phyloP scores from a whole-genome alignment of 2,113 vertebrate genomes.

The Maccullochella peelii region DNA sequence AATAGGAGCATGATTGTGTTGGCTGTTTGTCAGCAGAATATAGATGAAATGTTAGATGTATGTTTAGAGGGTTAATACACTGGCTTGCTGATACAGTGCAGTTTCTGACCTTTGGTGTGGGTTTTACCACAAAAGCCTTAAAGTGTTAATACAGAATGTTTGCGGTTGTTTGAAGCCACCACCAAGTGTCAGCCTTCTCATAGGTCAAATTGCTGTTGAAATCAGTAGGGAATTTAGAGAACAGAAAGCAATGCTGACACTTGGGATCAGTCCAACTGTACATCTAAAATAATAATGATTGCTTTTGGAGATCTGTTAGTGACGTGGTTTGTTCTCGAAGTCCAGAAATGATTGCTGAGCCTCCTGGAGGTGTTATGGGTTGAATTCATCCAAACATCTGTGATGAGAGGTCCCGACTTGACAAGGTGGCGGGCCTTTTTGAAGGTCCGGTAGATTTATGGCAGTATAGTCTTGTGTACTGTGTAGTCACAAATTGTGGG shows the following conservation, averaged over 20 bases:
- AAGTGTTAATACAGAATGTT: background rate
- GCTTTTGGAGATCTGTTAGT: background rate
- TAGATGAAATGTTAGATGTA: background rate
- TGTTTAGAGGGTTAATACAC: slow-evolving; percentile 21
- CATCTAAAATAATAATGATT: background rate
- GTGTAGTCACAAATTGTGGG: slow-evolving; percentile 29
- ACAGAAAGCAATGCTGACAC: slow-evolving; percentile 5
- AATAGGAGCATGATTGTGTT: background rate
- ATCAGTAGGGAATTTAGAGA: background rate
- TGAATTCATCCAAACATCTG: slow-evolving; percentile 17
- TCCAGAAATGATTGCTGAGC: background rate
- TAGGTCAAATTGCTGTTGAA: background rate
- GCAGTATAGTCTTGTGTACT: slow-evolving; percentile 20
- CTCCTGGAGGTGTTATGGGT: background rate
- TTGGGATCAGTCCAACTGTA: background rate
- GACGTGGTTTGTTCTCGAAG: background rate
- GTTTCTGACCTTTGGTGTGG: background rate
- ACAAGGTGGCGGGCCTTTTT: background rate
- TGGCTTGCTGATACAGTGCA: slow-evolving; percentile 9
- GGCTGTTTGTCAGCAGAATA: slow-evolving; percentile 29
- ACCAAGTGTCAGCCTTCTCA: background rate
- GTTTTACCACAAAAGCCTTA: background rate
- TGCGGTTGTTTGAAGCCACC: background rate
- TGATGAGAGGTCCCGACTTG: slow-evolving; percentile 10
- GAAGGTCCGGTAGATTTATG: slow-evolving; percentile 57